Percentiles rank a stretch among this genome's conserved stretches.
phyloP scores from a whole-genome alignment of 2,797 vertebrate species.

The Perodicticus potto region DNA sequence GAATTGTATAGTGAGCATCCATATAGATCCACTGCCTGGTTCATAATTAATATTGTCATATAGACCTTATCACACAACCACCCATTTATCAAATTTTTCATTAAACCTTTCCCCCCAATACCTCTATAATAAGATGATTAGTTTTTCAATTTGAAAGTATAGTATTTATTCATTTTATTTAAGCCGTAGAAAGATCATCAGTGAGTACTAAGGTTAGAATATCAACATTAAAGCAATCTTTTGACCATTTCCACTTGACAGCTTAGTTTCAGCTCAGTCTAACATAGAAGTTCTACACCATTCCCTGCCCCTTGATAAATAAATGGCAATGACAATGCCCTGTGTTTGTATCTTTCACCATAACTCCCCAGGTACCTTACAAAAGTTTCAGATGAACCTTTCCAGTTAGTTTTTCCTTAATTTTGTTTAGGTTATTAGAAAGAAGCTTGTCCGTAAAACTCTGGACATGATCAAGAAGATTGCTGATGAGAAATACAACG shows the following conservation, averaged over 20 bases:
- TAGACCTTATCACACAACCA: neutral
- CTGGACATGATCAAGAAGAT: slow-evolving; percentile 99
- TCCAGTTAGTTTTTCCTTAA: neutral
- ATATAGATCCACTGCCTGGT: neutral
- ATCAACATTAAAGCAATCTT: neutral
- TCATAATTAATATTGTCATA: neutral
- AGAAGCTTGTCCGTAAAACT: slow-evolving; percentile 98
- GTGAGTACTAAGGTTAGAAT: neutral
- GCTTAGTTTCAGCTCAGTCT: neutral
- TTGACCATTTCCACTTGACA: neutral
- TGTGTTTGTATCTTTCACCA: neutral
- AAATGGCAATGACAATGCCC: neutral
- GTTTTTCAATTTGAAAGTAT: neutral
- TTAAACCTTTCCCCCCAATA: neutral
- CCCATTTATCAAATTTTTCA: neutral
- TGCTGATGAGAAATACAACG: slow-evolving; percentile 97
- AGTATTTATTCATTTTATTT: neutral
- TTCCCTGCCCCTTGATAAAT: neutral
- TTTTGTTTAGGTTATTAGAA: slow-evolving; percentile 95
- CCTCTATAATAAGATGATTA: neutral
- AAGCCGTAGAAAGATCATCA: neutral
- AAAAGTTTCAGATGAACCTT: neutral
- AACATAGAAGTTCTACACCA: fast-evolving
- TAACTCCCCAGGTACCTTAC: neutral
- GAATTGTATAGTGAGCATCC: neutral